phyloP scores from a whole-genome alignment of 2,113 vertebrate species.

The Ibidorhyncha struthersii region DNA sequence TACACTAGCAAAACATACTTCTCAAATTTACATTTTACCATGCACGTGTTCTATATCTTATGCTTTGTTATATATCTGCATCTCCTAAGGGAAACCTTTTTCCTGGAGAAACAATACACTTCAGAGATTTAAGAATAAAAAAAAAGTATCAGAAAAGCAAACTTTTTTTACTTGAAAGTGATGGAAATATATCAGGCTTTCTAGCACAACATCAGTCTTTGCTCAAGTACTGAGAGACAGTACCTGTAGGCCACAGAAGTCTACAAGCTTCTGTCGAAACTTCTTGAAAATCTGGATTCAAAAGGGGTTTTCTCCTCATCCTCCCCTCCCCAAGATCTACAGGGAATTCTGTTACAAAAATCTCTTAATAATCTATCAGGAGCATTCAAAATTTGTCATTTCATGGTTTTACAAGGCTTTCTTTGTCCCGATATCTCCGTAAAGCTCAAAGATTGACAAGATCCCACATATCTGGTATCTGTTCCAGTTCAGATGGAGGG shows the following conservation, averaged over 20 bases:
- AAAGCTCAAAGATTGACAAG: not conserved
- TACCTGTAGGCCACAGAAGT: accelerated
- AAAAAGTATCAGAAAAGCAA: not conserved
- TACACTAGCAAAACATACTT: not conserved
- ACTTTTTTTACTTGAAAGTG: not conserved
- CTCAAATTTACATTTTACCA: not conserved
- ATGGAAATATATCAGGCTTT: not conserved
- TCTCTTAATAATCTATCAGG: not conserved
- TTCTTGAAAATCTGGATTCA: not conserved
- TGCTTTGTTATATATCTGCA: not conserved
- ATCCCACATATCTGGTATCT: not conserved
- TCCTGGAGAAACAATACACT: not conserved
- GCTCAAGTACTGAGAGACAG: not conserved
- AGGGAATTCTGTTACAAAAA: not conserved
- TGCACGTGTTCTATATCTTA: not conserved
- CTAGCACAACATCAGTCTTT: not conserved
- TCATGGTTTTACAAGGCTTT: not conserved
- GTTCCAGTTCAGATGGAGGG: not conserved
- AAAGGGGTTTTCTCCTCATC: not conserved
- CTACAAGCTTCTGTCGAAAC: not conserved
- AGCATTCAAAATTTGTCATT: not conserved
- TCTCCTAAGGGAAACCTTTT: not conserved
- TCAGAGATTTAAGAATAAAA: not conserved
- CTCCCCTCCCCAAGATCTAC: not conserved
- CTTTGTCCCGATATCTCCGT: not conserved